A percentile compares a stretch with the other conserved stretches of the same genome.
These are phyloP conservation scores for Halocynthia roretzi DNA, from an alignment of 23 tunicate species.

Conservation along the genomic window DNA sequence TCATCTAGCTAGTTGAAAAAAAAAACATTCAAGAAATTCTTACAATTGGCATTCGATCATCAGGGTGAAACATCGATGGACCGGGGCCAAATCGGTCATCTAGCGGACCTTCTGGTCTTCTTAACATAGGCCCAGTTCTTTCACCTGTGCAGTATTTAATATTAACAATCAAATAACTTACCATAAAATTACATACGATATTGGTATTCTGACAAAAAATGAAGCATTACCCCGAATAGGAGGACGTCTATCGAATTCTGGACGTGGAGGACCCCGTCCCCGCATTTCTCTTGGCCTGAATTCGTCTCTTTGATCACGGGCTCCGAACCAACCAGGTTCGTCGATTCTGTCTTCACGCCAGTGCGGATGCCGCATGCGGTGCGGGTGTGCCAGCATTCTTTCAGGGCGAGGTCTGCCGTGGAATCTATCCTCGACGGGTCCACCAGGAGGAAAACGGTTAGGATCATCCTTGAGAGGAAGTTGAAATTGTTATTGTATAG, in stretches of 20 bases:
- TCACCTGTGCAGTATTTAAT: background rate
- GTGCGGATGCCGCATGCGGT: background rate
- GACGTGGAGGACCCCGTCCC: slow-evolving; percentile 4
- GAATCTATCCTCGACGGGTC: background rate
- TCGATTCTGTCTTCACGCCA: background rate
- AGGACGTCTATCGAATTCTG: slow-evolving; percentile 2
- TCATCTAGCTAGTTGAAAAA: background rate
- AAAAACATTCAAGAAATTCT: background rate
- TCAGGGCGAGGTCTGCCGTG: background rate
- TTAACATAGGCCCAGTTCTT: background rate
- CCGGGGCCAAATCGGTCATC: background rate
- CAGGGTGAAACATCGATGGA: background rate
- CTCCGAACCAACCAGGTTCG: background rate
- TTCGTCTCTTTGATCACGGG: too few relatives aligned
- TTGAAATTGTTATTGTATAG: too few relatives aligned
- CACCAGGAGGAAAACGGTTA: background rate
- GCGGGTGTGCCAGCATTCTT: background rate
- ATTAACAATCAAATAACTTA: background rate
- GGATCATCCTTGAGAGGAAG: background rate
- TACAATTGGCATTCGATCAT: slow-evolving; percentile 6
- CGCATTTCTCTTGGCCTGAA: background rate
- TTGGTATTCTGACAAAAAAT: background rate
- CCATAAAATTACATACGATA: background rate
- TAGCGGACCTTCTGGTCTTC: slow-evolving; percentile 20
- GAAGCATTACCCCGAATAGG: background rate